Evolutionary conservation across 2,797 vertebrate species (phyloP).

Genomic region (Hydrocynus forskahlii): DNA sequence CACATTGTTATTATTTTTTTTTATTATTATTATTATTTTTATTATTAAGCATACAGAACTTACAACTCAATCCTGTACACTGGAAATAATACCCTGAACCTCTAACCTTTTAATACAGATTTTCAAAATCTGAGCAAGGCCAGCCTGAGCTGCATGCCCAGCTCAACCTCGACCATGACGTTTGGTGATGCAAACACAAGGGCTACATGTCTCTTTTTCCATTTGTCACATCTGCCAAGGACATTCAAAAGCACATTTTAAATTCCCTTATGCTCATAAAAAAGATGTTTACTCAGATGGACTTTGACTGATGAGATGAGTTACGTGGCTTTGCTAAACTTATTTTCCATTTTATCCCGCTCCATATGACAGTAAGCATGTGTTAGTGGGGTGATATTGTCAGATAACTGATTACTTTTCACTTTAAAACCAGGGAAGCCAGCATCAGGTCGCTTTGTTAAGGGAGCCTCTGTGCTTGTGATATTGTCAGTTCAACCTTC

Average conservation of each 20-base stretch:
- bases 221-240: constrained; percentile 12
- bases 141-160: not conserved
- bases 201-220: constrained; percentile 1
- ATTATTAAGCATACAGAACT: not conserved
- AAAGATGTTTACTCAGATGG: not conserved
- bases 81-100: not conserved
- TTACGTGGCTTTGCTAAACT: not conserved
- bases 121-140: not conserved
- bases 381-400: not conserved
- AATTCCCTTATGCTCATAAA: not conserved
- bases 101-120: not conserved
- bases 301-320: not conserved
- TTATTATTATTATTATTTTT: too few species aligned
- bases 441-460: too few species aligned
- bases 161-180: constrained; percentile 2
- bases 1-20: too few species aligned
- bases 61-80: not conserved
- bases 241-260: not conserved
- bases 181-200: not conserved
- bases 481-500: too few species aligned
- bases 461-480: too few species aligned
- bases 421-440: too few species aligned
- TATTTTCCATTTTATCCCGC: not conserved
- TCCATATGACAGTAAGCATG: not conserved
- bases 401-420: too few species aligned